These are phyloP conservation scores for Clepsis dumicolana DNA, from an alignment of 2,888 invertebrate genomes.

Conservation along the genomic window DNA sequence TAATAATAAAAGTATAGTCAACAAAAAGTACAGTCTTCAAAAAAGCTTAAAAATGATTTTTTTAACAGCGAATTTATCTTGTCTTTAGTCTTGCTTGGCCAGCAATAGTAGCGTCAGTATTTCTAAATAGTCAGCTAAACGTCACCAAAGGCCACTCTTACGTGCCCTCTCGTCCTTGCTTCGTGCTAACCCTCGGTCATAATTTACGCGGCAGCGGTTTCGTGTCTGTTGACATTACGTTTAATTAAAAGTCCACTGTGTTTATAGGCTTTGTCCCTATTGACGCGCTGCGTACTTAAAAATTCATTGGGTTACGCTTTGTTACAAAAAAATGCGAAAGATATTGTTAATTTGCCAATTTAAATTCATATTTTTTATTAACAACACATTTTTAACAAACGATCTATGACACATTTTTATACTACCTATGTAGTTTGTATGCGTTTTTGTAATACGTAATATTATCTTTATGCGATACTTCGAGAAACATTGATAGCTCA, in stretches of 20 bases:
- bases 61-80: too few species aligned
- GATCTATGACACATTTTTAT: too few species aligned
- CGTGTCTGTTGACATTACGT: constrained; percentile 70
- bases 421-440: too few species aligned
- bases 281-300: constrained; percentile 50
- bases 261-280: constrained; percentile 57
- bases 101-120: background rate
- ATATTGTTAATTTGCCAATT: constrained; percentile 2
- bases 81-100: too few species aligned
- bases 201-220: constrained; percentile 59
- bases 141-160: background rate
- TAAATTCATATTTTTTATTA: background rate
- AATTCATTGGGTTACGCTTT: constrained; percentile 26
- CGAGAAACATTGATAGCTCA: too few species aligned
- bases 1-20: too few species aligned
- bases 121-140: background rate
- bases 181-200: constrained; percentile 52
- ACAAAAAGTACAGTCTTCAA: too few species aligned
- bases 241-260: constrained; percentile 70
- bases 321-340: constrained; percentile 1
- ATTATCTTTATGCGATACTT: too few species aligned
- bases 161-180: constrained; percentile 51
- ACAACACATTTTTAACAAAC: too few species aligned
- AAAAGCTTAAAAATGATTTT: too few species aligned
- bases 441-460: too few species aligned